These are phyloP conservation scores for crab-eating macaque (Macaca fascicularis) DNA, from an alignment of 2,113 vertebrate species.

Conservation along the genomic window DNA sequence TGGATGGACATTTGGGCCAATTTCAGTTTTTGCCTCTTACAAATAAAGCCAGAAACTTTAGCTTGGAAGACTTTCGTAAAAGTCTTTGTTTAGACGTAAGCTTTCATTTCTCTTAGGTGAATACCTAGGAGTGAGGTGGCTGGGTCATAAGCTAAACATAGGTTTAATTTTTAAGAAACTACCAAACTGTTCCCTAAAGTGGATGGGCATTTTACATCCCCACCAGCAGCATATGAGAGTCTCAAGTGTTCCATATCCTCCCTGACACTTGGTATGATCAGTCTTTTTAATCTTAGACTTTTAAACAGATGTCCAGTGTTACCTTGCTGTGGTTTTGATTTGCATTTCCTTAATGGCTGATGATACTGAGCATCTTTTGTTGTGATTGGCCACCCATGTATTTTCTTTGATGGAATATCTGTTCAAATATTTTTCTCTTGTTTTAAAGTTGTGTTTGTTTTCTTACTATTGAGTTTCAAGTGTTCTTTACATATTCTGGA, in stretches of 20 bases:
- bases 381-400: not conserved
- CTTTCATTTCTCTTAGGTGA: not conserved
- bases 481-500: not conserved
- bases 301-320: not conserved
- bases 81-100: not conserved
- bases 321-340: not conserved
- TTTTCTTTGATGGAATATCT: not conserved
- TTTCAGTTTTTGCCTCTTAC: not conserved
- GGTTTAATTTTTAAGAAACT: conserved; percentile 12
- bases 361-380: not conserved
- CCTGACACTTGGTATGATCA: not conserved
- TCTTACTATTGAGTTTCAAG: not conserved
- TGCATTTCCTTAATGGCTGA: not conserved
- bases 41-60: not conserved
- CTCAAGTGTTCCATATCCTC: not conserved
- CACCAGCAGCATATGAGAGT: not conserved
- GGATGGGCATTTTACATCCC: not conserved
- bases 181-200: not conserved
- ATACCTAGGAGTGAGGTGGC: not conserved
- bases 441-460: not conserved
- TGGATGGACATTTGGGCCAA: not conserved
- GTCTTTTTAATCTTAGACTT: not conserved
- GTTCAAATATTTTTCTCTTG: not conserved
- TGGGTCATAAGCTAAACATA: not conserved
- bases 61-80: not conserved